Evolutionary conservation across 2,113 vertebrate genomes (phyloP).

Genomic region (Brachyhypopomus occidentalis): DNA sequence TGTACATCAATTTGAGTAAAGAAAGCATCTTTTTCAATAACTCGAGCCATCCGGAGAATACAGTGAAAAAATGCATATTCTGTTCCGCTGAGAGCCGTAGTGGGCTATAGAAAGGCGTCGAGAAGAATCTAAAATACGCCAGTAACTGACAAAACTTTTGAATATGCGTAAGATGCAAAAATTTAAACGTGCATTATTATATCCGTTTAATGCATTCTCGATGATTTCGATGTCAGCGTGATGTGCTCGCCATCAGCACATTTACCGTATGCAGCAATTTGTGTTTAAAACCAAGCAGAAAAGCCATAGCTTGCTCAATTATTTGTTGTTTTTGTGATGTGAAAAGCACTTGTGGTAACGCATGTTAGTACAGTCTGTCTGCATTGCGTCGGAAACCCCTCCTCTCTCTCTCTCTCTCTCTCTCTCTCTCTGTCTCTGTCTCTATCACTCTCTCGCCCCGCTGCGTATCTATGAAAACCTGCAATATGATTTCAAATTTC

Average conservation of each 20-base stretch:
- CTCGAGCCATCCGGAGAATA: background rate
- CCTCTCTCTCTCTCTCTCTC: conserved; percentile 24
- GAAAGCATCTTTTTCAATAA: background rate
- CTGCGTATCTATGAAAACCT: conserved; percentile 59
- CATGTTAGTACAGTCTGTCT: conserved; percentile 72
- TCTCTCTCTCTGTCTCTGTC: conserved; percentile 37
- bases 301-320: conserved; percentile 33
- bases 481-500: conserved; percentile 63
- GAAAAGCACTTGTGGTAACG: conserved; percentile 57
- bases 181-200: background rate
- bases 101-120: no score
- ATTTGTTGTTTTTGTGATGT: conserved; percentile 40
- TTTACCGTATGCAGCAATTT: conserved; percentile 15
- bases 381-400: conserved; percentile 77
- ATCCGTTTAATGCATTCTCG: background rate
- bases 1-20: background rate
- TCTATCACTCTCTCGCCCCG: conserved; percentile 28
- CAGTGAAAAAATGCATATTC: background rate
- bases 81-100: no score
- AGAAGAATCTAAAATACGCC: no score
- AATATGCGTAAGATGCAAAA: background rate
- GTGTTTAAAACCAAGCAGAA: conserved; percentile 25
- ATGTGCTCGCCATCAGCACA: background rate
- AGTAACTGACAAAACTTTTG: background rate
- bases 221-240: no score